Conservation (phyloP, 2,888 invertebrate genomes). For the Diplazon laetatorius region DNA sequence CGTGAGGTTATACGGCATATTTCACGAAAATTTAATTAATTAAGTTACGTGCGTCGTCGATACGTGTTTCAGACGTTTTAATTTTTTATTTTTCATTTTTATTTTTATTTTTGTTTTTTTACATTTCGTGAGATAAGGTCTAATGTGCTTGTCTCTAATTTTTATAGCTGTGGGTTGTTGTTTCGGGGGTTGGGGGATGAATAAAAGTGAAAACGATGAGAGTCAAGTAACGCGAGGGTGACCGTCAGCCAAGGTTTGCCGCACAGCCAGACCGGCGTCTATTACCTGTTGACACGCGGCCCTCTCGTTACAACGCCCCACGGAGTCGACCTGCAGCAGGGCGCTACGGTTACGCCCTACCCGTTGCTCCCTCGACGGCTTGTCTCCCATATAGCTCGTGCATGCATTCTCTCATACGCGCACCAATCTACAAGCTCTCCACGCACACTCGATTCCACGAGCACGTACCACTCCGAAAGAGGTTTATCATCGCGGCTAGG, state of each 20-base stretch:
- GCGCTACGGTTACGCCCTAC: conserved; percentile 55
- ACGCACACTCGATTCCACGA: neutral
- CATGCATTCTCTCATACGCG: conserved; percentile 12
- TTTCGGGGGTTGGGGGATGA: too few species aligned
- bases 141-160: too few species aligned
- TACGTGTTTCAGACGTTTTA: neutral
- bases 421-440: neutral
- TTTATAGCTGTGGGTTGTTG: too few species aligned
- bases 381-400: conserved; percentile 28
- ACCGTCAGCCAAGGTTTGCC: conserved; percentile 38
- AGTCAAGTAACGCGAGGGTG: conserved; percentile 35
- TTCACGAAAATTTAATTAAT: too few species aligned
- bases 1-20: too few species aligned
- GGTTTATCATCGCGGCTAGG: conserved; percentile 14
- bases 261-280: conserved; percentile 62
- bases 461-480: neutral
- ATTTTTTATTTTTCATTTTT: neutral
- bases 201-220: conserved; percentile 50
- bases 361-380: conserved; percentile 47
- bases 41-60: too few species aligned
- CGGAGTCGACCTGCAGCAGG: conserved; percentile 51
- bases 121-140: too few species aligned
- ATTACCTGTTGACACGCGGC: conserved; percentile 75
- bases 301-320: conserved; percentile 70
- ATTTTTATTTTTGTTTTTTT: neutral